Evolutionary conservation across 2,113 vertebrate species (phyloP).

Genomic region (Odocoileus virginianus): DNA sequence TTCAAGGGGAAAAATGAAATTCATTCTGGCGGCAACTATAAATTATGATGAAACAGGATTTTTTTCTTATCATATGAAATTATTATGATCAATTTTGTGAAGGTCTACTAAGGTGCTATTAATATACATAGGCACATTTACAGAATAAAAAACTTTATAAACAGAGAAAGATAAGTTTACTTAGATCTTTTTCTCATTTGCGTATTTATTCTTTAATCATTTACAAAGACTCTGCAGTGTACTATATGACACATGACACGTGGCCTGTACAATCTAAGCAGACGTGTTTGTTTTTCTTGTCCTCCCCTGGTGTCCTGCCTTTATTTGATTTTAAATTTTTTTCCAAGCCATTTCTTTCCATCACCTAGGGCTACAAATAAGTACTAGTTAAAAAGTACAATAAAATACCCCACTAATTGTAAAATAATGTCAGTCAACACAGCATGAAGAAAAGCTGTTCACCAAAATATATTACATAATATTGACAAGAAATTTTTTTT

Average conservation of each 20-base stretch:
- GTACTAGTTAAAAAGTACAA: not conserved
- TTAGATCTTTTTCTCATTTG: not conserved
- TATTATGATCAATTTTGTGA: not conserved
- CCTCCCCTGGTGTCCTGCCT: not conserved
- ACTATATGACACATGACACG: not conserved
- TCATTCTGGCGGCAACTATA: not conserved
- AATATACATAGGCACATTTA: not conserved
- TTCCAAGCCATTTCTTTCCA: not conserved
- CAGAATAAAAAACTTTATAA: not conserved
- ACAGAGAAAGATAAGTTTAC: not conserved
- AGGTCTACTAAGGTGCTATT: not conserved
- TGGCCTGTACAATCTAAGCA: not conserved
- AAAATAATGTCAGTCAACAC: not conserved
- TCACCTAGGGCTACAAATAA: not conserved
- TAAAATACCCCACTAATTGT: not conserved
- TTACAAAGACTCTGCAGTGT: not conserved
- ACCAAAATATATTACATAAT: not conserved
- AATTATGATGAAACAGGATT: not conserved
- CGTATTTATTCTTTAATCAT: not conserved
- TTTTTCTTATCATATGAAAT: not conserved
- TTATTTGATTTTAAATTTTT: constrained; percentile 1
- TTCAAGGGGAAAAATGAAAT: not conserved
- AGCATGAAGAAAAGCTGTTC: not conserved
- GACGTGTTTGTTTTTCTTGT: not conserved
- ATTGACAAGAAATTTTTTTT: not conserved